Base-by-base conservation (phyloP, 2,888 invertebrate genomes). In the Macaria liturata region DNA sequence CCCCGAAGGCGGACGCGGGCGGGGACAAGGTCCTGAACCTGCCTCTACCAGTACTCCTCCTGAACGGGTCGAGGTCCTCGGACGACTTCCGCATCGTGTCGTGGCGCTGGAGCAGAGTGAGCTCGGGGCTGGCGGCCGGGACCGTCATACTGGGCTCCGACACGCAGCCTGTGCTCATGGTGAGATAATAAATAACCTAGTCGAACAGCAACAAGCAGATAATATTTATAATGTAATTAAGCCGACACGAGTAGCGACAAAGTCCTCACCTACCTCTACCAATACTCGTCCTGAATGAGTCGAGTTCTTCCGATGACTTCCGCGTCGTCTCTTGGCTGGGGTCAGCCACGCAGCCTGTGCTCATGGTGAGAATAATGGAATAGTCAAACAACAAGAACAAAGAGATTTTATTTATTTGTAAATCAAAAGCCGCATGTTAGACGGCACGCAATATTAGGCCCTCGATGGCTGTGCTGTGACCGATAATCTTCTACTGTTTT, bases 241-340 rank as follows among this genome's bases (percentile, higher is more conserved):
- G 98, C 98, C 0, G 95, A 97, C 78, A 98, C 96, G 1, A 98
- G 98, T 4, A 97, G 96, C 0, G 97, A 98, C 84, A 94, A 95
- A 76, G 95, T 95, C 9, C 89, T 98, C 0, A 93, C 46, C 87
- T 97, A 50, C 98, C 98, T 0, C 86, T 95, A 3, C 94, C 94
- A 43, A 95, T 96, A 20, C 93, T 98, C 6, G 93, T 95, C 49
- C 89, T 98, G 54, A 98, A 98, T 86, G 98, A 98, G 0, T 95
- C 96, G 0, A 93, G 93, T 62, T 98, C 98, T 0, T 94, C 94
- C 20, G 98, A 98, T 81, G 98, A 98, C 88, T 94, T 97, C 79
- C 95, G 95, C 8, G 96, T 98, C 57, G 95, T 95, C 0, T 93
- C 95, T 54, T 98, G 97, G 94, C 92, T 95, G 45, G 87, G 94